A percentile compares a stretch with the other conserved stretches of the same genome.
phyloP scores from a whole-genome alignment of 2,113 vertebrate genomes.

The Cinclus cinclus region DNA sequence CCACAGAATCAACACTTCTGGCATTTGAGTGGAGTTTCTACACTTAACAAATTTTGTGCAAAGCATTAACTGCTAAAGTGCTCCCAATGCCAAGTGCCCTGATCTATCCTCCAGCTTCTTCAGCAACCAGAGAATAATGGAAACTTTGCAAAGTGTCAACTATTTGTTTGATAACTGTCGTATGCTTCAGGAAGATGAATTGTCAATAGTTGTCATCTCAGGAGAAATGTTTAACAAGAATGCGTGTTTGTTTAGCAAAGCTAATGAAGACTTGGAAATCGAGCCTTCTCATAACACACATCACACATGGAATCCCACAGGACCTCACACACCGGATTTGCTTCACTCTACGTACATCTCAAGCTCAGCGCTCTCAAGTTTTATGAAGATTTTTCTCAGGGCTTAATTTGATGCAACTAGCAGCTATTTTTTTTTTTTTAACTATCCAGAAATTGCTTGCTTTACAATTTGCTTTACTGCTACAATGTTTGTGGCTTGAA shows the following conservation, averaged over 20 bases:
- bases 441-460: not conserved
- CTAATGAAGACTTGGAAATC: not conserved
- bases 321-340: not conserved
- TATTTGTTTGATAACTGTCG: not conserved
- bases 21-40: not conserved
- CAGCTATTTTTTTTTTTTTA: not conserved
- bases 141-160: not conserved
- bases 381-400: slow-evolving; percentile 33
- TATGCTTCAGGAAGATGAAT: slow-evolving; percentile 1
- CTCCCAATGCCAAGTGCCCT: not conserved
- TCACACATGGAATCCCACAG: not conserved
- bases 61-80: not conserved
- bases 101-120: not conserved
- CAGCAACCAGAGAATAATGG: not conserved
- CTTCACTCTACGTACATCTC: rapidly evolving
- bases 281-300: not conserved
- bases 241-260: not conserved
- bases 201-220: not conserved
- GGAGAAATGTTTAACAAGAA: slow-evolving; percentile 12
- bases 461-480: not conserved
- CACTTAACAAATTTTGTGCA: not conserved
- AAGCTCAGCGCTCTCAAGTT: not conserved
- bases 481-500: not conserved
- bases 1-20: not conserved
- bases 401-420: not conserved